These are phyloP conservation scores for Melopsittacus undulatus DNA, from an alignment of 2,797 vertebrate species.

Conservation along the genomic window DNA sequence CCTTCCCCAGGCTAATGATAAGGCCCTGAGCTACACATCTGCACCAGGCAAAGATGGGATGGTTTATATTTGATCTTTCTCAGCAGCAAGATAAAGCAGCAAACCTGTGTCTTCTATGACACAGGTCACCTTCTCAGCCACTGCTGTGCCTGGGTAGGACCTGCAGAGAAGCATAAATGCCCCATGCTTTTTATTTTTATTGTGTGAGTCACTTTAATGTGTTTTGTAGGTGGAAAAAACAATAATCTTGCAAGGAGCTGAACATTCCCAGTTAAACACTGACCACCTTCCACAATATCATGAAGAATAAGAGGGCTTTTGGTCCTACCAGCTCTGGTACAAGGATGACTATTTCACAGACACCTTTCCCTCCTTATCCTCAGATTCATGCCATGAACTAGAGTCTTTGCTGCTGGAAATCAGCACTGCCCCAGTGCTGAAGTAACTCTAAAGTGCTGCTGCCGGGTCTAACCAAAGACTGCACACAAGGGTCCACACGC, in stretches of 20 bases:
- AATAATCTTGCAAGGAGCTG: not conserved
- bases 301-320: not conserved
- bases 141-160: not conserved
- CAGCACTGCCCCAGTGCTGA: not conserved
- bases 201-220: not conserved
- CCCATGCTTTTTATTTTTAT: not conserved
- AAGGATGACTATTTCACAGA: not conserved
- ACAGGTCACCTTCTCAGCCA: not conserved
- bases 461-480: not conserved
- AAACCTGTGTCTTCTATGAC: not conserved
- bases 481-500: fast-evolving
- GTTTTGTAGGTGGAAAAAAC: not conserved
- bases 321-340: not conserved
- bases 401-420: not conserved
- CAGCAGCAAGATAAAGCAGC: not conserved
- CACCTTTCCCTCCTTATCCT: not conserved
- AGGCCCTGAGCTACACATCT: not conserved
- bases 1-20: not conserved
- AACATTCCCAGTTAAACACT: not conserved
- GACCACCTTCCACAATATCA: not conserved
- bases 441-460: not conserved
- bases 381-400: not conserved
- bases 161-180: not conserved
- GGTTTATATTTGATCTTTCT: not conserved
- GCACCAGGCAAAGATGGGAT: not conserved